Evolutionary conservation across 2,113 vertebrate species (phyloP).

Genomic region (Oryzias javanicus): DNA sequence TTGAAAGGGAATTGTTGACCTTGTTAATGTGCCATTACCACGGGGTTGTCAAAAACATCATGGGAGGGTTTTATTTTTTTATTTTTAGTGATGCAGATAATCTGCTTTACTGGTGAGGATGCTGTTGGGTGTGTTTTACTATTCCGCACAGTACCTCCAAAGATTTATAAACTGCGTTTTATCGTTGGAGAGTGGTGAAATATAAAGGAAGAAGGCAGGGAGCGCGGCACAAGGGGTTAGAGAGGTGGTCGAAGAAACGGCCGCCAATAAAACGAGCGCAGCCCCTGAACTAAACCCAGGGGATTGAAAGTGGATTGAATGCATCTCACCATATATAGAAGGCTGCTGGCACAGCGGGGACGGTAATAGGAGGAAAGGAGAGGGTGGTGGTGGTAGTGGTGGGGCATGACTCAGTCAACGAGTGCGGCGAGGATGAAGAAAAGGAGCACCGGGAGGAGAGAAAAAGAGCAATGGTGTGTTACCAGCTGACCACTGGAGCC

Average conservation of each 20-base stretch:
- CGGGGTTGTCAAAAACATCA: conserved; percentile 42
- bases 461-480: conserved; percentile 63
- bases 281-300: conserved; percentile 70
- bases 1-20: conserved; percentile 11
- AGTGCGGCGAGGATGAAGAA: conserved; percentile 51
- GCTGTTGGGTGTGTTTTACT: conserved; percentile 12
- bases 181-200: conserved; percentile 43
- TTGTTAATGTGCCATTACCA: conserved; percentile 34
- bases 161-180: conserved; percentile 48
- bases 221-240: conserved; percentile 45
- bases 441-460: conserved; percentile 37
- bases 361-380: conserved; percentile 9
- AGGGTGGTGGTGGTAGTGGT: conserved; percentile 10
- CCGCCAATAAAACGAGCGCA: conserved; percentile 62
- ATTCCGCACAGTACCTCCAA: conserved; percentile 10
- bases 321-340: conserved; percentile 63
- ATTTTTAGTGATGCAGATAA: conserved; percentile 9
- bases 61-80: conserved; percentile 27
- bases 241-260: conserved; percentile 48
- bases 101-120: neutral
- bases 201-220: conserved; percentile 43
- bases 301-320: conserved; percentile 74
- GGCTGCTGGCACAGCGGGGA: conserved; percentile 27
- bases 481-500: conserved; percentile 61
- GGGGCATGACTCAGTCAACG: conserved; percentile 40